Evolutionary conservation across 2,113 vertebrate genomes (phyloP).

Genomic region (Dicentrarchus labrax): DNA sequence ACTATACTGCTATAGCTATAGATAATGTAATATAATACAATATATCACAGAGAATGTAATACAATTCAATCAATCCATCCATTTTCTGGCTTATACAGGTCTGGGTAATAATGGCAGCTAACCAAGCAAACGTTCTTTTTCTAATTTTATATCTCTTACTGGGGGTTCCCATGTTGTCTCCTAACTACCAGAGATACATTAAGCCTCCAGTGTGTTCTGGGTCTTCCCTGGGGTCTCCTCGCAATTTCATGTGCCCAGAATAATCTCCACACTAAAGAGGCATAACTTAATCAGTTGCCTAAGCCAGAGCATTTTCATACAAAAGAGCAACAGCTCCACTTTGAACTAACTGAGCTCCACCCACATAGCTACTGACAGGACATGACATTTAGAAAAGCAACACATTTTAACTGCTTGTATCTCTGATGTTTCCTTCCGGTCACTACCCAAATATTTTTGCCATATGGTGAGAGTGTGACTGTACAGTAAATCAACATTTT

Average conservation of each 20-base stretch:
- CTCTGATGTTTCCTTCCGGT: not conserved
- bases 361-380: not conserved
- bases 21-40: not conserved
- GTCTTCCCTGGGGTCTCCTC: not conserved
- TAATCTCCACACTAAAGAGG: not conserved
- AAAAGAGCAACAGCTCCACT: not conserved
- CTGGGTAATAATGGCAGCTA: not conserved
- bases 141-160: not conserved
- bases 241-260: not conserved
- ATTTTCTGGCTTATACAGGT: not conserved
- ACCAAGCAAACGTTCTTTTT: not conserved
- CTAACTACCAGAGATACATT: not conserved
- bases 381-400: not conserved
- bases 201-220: not conserved
- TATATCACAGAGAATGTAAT: not conserved
- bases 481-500: constrained; percentile 8
- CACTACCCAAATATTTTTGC: not conserved
- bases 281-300: constrained; percentile 6
- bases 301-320: not conserved
- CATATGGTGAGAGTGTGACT: constrained; percentile 6
- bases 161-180: not conserved
- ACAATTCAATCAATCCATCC: not conserved
- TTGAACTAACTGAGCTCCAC: not conserved
- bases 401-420: not conserved
- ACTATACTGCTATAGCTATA: not conserved